Evolutionary conservation across 2,113 vertebrate genomes (phyloP).

Genomic region (Proteles cristata): DNA sequence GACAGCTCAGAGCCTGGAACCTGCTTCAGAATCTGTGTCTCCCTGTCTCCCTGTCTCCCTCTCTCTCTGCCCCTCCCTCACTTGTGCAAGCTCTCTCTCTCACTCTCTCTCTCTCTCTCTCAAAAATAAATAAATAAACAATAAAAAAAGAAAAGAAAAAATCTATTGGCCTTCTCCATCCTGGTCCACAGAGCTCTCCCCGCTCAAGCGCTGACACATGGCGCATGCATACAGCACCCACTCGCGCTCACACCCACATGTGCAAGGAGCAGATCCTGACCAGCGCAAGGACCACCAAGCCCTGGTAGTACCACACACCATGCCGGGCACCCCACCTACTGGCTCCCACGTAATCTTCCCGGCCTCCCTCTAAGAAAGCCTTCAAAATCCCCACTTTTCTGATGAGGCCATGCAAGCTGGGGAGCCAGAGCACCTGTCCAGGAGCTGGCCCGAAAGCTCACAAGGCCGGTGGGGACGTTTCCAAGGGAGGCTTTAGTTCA

Average conservation of each 20-base stretch:
- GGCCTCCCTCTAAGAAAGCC: neutral
- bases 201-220: neutral
- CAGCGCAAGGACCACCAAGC: neutral
- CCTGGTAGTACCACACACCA: accelerated
- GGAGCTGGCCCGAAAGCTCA: neutral
- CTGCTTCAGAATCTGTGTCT: too few species aligned
- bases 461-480: neutral
- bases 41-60: too few species aligned
- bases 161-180: neutral
- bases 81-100: too few species aligned
- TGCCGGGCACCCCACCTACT: neutral
- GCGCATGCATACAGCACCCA: neutral
- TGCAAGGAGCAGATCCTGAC: neutral
- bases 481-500: neutral
- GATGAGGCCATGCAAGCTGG: neutral
- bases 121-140: too few species aligned
- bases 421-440: neutral
- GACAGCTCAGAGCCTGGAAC: too few species aligned
- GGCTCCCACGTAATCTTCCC: neutral
- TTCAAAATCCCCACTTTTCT: neutral
- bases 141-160: too few species aligned
- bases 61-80: too few species aligned
- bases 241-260: neutral
- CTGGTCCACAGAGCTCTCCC: neutral
- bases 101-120: too few species aligned